Percentiles rank a stretch among this genome's conserved stretches.
Conservation (phyloP, 2,888 invertebrate species). For the Ypsolopha sequella region DNA sequence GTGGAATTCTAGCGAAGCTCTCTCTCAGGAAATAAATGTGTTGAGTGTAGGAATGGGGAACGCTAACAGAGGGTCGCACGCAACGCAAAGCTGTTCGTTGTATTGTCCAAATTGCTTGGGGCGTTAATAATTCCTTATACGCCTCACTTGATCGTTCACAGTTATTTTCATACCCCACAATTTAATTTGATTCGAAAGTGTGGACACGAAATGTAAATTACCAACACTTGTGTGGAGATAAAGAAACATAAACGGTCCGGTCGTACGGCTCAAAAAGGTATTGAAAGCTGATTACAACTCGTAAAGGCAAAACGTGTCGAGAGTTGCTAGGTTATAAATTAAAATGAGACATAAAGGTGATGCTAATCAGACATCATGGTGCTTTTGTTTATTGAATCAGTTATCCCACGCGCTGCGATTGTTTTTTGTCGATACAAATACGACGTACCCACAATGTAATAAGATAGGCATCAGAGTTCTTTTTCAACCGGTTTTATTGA, state of each 20-base stretch:
- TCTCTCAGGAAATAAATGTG: slow-evolving; percentile 31
- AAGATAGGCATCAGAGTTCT: neutral
- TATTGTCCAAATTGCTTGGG: slow-evolving; percentile 49
- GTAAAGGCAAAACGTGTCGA: slow-evolving; percentile 13
- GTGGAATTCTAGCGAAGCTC: slow-evolving; percentile 7
- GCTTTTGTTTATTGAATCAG: slow-evolving; percentile 47
- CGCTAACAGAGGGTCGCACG: slow-evolving; percentile 23
- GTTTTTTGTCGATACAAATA: slow-evolving; percentile 22
- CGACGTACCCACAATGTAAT: neutral
- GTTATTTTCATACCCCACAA: slow-evolving; percentile 29
- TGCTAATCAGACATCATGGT: slow-evolving; percentile 28
- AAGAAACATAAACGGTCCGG: neutral
- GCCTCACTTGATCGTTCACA: slow-evolving; percentile 35
- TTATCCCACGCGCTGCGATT: slow-evolving; percentile 44
- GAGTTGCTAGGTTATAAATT: slow-evolving; percentile 12
- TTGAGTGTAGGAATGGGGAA: slow-evolving; percentile 24
- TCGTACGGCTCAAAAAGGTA: slow-evolving; percentile 6
- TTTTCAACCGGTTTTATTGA: slow-evolving; percentile 1
- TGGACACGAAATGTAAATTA: slow-evolving; percentile 1
- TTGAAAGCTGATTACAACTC: slow-evolving; percentile 8
- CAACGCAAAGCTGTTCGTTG: slow-evolving; percentile 28
- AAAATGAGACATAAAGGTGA: slow-evolving; percentile 31
- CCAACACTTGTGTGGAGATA: neutral
- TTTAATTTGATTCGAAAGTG: slow-evolving; percentile 13
- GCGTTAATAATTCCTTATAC: slow-evolving; percentile 49